A percentile compares a stretch with the other conserved stretches of the same genome.
These are phyloP conservation scores for Conus betulinus DNA, from an alignment of 1,140 invertebrate species.

Conservation along the genomic window DNA sequence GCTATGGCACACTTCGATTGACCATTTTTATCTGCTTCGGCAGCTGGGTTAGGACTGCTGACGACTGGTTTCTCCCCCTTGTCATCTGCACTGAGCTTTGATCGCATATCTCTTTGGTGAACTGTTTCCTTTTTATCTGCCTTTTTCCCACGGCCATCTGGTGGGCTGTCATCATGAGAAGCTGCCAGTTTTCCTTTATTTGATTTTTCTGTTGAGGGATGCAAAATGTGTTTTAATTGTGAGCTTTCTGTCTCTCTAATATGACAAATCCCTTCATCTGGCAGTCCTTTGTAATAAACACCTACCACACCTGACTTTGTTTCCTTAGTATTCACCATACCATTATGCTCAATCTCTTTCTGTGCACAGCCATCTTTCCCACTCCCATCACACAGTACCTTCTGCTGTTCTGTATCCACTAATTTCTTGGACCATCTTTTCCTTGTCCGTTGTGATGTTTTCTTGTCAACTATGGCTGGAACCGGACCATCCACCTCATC, in stretches of 20 bases:
- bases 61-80: neutral
- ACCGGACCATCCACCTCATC: neutral
- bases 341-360: neutral
- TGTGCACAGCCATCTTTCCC: neutral
- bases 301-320: neutral
- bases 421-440: neutral
- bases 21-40: neutral
- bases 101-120: neutral
- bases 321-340: neutral
- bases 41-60: neutral
- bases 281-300: neutral
- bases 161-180: neutral
- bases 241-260: neutral
- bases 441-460: neutral
- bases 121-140: neutral
- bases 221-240: neutral
- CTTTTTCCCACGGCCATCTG: neutral
- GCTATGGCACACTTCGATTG: neutral
- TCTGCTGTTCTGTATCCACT: neutral
- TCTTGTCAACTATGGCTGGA: neutral
- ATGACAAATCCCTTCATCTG: neutral
- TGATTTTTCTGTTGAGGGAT: neutral
- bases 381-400: neutral
- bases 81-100: neutral
- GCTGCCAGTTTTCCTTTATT: neutral